These are phyloP conservation scores for Aeoliscus strigatus DNA, from an alignment of 2,797 vertebrate genomes.

Conservation along the genomic window DNA sequence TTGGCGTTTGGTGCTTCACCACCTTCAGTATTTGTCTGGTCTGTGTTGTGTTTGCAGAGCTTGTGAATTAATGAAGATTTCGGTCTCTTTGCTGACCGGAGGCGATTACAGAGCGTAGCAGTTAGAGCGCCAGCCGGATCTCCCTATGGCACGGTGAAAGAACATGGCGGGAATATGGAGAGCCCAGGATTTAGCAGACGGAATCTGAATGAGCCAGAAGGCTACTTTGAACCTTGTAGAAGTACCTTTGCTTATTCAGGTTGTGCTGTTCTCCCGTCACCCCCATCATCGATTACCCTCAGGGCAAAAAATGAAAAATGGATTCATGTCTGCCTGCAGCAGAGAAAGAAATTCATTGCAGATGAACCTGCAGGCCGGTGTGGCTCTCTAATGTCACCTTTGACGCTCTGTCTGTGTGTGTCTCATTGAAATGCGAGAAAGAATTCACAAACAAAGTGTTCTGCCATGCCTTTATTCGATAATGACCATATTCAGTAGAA, in stretches of 20 bases:
- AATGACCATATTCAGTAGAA: too few relatives aligned
- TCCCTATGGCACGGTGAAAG: constrained; percentile 36
- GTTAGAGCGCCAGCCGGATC: constrained; percentile 39
- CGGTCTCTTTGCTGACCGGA: constrained; percentile 48
- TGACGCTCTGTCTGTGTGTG: constrained; percentile 8
- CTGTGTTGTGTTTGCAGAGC: constrained; percentile 26
- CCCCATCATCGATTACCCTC: constrained; percentile 67
- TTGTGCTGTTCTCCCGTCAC: constrained; percentile 60
- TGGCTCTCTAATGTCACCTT: constrained; percentile 31
- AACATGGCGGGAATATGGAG: constrained; percentile 54
- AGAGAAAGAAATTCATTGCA: constrained; percentile 39
- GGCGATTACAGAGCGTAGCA: constrained; percentile 45
- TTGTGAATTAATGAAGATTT: constrained; percentile 55
- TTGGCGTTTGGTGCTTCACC: neutral
- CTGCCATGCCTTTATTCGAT: too few relatives aligned
- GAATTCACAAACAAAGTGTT: neutral
- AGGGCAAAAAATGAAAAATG: constrained; percentile 67
- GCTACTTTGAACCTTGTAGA: constrained; percentile 52
- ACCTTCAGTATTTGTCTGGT: constrained; percentile 16
- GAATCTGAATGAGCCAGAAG: constrained; percentile 59
- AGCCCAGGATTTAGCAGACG: constrained; percentile 45
- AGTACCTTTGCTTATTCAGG: constrained; percentile 56
- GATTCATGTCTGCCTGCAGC: constrained; percentile 51
- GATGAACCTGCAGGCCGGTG: constrained; percentile 22
- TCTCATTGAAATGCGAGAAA: constrained; percentile 4